Evolutionary conservation across 2,113 vertebrate species (phyloP), one percentile per base, ranked within the genome.

Genomic region (Nycticebus coucang): DNA sequence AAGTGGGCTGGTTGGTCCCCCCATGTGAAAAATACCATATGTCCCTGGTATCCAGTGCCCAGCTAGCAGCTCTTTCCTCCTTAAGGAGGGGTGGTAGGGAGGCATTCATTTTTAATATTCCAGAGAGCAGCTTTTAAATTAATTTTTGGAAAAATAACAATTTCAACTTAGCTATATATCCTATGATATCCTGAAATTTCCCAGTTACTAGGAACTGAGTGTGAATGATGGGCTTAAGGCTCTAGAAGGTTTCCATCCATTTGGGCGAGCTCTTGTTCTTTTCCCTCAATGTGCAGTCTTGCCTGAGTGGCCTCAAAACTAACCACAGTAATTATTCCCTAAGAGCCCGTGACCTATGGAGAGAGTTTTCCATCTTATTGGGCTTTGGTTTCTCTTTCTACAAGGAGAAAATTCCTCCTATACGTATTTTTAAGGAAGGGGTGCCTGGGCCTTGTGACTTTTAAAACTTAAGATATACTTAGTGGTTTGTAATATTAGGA

Each of bases 391-490:
- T 96, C 55, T 68, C 50, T 74, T 59, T 85, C 30, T n/a, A 18
- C 4, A 62, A 57, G 18, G 50, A 93, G 19, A 92, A 77, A 69
- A 45, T 71, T 72, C 64, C 24, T 93, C 41, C 60, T 78, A 19
- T 35, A 69, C 60, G n/a, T 60, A 24, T 75, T 95, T 96, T 93
- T 92, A 82, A 84, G 45, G 37, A 66, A 62, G 19, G 15, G 21
- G 26, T 69, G 4, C 17, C n/a, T 69, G 62, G n/a, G 41, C 53
- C 15, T 66, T 35, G 50, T 57, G 30, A 69, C 30, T 86, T 93
- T 85, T 62, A 74, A 80, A 94, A 69, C 53, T 69, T 62, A 71
- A 35, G 26, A 45, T 66, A 37, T 28, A 69, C 35, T 82, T 53
- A 45, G 3, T 83, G 33, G 21, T 75, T 26, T 62, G 89, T 37